Base-by-base conservation (phyloP, 2,888 invertebrate species). In the Craniophora ligustri region DNA sequence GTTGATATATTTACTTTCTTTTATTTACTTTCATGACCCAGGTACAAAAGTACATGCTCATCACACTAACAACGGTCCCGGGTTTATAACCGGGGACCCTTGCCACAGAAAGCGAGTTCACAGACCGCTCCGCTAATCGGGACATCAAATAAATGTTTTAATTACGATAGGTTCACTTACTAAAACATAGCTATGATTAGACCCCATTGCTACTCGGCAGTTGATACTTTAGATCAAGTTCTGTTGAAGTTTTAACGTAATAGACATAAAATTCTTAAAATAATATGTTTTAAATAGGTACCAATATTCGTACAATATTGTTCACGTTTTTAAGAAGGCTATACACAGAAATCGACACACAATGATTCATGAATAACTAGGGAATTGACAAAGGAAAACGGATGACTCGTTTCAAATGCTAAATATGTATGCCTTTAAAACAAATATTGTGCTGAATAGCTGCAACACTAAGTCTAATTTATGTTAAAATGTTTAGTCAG, bases 351-450 rank as follows among this genome's bases (percentile, higher is more conserved):
- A 13, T 31, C 28, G 28, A 38, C 46, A 58, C 49, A 67, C 50
- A 72, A 71, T 69, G 60, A 72, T 35, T 62, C 69, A 64, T 67
- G 50, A 49, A 63, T 65, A 54, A 56, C 41, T 30, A 6, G 32
- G 32, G 48, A 42, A 30, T 41, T 34, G 34, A 58, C 49, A 60
- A 61, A 67, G 32, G 60, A 51, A 53, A 55, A 46, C 41, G 38
- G 48, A 44, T 28, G 18, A 47, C 26, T 31, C 40, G 32, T 48
- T 45, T 45, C 14, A 51, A 45, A 50, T 34, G 35, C 47, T 23
- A 54, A 54, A 42, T 53, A 32, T 34, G 36, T 40, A 34, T 16
- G 21, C 7, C 19, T 16, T n/a, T 36, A 14, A 26, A 28, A 48
- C 35, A 57, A 61, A 60, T 30, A 30, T 44, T 35, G 16, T 6